These are phyloP conservation scores for Montipora efflorescens DNA, from an alignment of 64 coral and sea anemone genomes.

Conservation along the genomic window DNA sequence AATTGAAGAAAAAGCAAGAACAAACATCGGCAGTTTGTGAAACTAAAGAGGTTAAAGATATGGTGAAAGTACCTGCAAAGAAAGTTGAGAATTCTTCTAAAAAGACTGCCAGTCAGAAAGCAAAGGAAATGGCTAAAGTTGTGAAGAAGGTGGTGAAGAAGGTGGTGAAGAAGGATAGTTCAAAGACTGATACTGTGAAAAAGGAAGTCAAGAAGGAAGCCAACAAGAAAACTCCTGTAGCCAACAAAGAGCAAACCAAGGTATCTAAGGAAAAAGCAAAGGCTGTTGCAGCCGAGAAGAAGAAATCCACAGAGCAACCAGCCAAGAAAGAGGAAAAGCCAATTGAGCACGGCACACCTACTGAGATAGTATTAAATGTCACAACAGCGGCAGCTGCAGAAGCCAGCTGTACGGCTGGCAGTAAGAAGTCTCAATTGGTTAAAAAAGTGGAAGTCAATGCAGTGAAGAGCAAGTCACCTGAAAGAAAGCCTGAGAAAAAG, in stretches of 20 bases:
- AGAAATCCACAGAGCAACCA: not conserved
- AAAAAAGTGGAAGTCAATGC: slow-evolving; percentile 8
- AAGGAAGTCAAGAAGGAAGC: slow-evolving; percentile 42
- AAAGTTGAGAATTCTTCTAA: slow-evolving; percentile 39
- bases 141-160: slow-evolving; percentile 30
- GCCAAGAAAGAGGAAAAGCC: slow-evolving; percentile 20
- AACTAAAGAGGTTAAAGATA: slow-evolving; percentile 37
- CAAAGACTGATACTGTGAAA: slow-evolving; percentile 36
- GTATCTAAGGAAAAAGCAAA: slow-evolving; percentile 34
- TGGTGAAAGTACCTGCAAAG: slow-evolving; percentile 18
- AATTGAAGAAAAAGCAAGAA: slow-evolving; percentile 31
- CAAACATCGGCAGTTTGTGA: slow-evolving; percentile 11
- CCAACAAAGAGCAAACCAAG: slow-evolving; percentile 8
- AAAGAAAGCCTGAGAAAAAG: slow-evolving; percentile 32
- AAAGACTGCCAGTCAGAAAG: slow-evolving; percentile 16
- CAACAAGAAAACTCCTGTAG: slow-evolving; percentile 18
- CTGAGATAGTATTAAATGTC: not conserved
- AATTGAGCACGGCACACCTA: not conserved
- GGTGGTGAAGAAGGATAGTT: not conserved
- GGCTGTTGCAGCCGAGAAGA: slow-evolving; percentile 16
- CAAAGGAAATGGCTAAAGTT: slow-evolving; percentile 28
- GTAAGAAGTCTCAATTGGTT: not conserved
- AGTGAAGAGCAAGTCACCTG: slow-evolving; percentile 29
- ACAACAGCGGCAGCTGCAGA: not conserved
- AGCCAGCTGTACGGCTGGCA: not conserved